Evolutionary conservation across 2,888 invertebrate species (phyloP).

Genomic region (Xestia ashworthii): DNA sequence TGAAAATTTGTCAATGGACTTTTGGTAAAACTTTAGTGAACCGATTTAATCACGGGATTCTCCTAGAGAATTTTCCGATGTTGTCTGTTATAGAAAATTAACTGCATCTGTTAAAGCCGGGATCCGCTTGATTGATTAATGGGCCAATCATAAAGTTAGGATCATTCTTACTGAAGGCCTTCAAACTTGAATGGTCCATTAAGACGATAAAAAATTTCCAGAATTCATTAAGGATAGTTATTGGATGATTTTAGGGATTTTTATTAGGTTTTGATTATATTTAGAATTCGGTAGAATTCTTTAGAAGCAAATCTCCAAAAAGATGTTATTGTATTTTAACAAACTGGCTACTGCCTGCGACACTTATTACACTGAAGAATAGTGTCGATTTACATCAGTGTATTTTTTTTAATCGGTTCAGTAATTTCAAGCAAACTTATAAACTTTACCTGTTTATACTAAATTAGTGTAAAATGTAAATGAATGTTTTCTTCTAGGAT

Average conservation of each 20-base stretch:
- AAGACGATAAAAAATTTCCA: slow-evolving; percentile 33
- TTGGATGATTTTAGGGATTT: no score
- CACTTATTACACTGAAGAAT: background rate
- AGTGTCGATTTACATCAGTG: background rate
- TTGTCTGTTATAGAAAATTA: slow-evolving; percentile 18
- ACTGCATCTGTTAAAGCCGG: slow-evolving; percentile 40
- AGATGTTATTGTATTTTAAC: background rate
- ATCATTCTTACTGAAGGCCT: slow-evolving; percentile 31
- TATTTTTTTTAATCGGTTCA: background rate
- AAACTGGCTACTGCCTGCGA: background rate
- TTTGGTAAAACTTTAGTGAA: no score
- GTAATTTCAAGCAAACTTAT: background rate
- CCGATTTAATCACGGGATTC: background rate
- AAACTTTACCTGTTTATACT: background rate
- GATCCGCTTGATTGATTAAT: slow-evolving; percentile 57
- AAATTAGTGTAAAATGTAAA: background rate
- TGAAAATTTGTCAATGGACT: no score
- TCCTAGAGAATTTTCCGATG: background rate
- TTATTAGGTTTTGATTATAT: slow-evolving; percentile 13
- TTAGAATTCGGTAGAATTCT: background rate
- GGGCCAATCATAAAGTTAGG: slow-evolving; percentile 52
- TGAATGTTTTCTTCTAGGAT: slow-evolving; percentile 3
- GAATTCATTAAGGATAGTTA: slow-evolving; percentile 30
- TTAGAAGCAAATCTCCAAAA: background rate
- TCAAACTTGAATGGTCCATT: slow-evolving; percentile 46